Conservation (phyloP, 2,888 invertebrate species). For the Dorcus parallelipipedus region DNA sequence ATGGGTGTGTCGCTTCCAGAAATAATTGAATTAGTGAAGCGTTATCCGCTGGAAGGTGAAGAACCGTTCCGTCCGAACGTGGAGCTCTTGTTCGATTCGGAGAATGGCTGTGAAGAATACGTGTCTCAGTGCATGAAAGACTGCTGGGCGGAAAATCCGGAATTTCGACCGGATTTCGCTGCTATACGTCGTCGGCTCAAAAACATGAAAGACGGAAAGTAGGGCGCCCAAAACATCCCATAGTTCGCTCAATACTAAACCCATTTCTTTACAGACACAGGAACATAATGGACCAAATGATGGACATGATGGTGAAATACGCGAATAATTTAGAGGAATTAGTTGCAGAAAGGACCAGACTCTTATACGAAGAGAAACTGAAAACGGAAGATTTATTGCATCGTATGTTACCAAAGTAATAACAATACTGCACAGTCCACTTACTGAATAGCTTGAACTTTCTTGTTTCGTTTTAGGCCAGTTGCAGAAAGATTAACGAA, state of each 20-base stretch:
- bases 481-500: constrained; percentile 84
- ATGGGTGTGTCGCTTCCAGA: constrained; percentile 52
- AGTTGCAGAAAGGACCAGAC: constrained; percentile 85
- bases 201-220: constrained; percentile 87
- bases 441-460: constrained; percentile 1
- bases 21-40: constrained; percentile 80
- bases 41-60: constrained; percentile 63
- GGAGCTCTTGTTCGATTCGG: constrained; percentile 66
- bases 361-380: constrained; percentile 87
- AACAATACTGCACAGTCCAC: constrained; percentile 22
- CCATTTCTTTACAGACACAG: constrained; percentile 59
- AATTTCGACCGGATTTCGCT: constrained; percentile 79
- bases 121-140: constrained; percentile 79
- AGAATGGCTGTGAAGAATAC: constrained; percentile 75
- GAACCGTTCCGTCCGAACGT: constrained; percentile 78
- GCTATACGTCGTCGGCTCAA: constrained; percentile 76
- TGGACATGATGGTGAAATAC: constrained; percentile 97
- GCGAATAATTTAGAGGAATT: constrained; percentile 92
- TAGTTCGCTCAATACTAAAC: neutral
- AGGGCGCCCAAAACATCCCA: constrained; percentile 42
- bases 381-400: constrained; percentile 91
- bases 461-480: constrained; percentile 58
- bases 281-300: constrained; percentile 96
- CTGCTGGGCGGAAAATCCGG: constrained; percentile 87
- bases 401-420: constrained; percentile 89